phyloP scores from a whole-genome alignment of 2,797 vertebrate species.

The Gorsachius magnificus region DNA sequence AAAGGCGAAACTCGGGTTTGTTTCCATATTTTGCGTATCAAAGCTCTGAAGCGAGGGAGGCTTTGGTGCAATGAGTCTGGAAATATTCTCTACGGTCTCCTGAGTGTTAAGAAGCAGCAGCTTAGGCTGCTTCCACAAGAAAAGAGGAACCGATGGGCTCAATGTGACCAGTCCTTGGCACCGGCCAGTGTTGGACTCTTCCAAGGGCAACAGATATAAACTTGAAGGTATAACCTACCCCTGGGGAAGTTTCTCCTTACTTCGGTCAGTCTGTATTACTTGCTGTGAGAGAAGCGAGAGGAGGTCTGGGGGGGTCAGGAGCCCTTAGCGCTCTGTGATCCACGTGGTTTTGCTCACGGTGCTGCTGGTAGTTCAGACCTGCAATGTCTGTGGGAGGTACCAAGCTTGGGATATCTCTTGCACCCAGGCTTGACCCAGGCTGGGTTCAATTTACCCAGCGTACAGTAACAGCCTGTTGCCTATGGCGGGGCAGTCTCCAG shows the following conservation, averaged over 20 bases:
- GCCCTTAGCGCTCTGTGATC: neutral
- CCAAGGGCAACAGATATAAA: neutral
- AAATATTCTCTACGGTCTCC: conserved; percentile 22
- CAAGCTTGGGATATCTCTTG: neutral
- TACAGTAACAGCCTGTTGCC: neutral
- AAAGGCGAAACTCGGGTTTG: conserved; percentile 44
- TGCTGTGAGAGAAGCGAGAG: neutral
- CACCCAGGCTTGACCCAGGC: neutral
- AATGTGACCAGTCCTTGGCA: neutral
- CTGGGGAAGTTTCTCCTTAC: neutral
- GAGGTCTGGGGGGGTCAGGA: neutral
- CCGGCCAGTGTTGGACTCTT: neutral
- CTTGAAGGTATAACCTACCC: neutral
- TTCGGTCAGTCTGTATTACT: neutral
- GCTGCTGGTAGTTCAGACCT: neutral
- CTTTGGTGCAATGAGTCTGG: conserved; percentile 40
- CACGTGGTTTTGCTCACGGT: rapidly evolving
- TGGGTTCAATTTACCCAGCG: neutral
- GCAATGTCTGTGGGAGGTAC: neutral
- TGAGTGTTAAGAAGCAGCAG: conserved; percentile 9
- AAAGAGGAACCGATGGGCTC: neutral
- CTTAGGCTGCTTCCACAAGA: neutral
- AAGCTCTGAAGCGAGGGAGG: conserved; percentile 35
- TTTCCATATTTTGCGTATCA: conserved; percentile 40
- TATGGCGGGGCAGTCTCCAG: neutral